Percentiles rank a stretch among this genome's conserved stretches.
Evolutionary conservation across 2,888 invertebrate species (phyloP).

Genomic region (Gordius sp.): DNA sequence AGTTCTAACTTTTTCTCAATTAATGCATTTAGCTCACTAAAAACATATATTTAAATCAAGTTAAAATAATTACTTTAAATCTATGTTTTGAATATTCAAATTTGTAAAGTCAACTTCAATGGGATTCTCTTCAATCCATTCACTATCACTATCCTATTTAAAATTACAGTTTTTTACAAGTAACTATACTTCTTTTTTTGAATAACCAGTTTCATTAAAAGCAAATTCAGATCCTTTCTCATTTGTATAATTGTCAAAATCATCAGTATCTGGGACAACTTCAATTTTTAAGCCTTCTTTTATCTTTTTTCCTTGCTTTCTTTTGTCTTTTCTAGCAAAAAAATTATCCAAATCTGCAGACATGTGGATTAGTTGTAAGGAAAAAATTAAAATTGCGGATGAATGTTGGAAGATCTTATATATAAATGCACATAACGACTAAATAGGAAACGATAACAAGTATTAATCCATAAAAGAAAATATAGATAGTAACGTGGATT

Average conservation of each 20-base stretch:
- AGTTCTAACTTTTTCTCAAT: no score
- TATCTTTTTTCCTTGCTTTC: neutral
- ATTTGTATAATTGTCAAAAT: neutral
- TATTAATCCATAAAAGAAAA: no score
- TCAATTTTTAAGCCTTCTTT: neutral
- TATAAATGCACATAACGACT: no score
- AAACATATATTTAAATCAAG: no score
- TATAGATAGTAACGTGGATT: no score
- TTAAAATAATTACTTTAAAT: neutral
- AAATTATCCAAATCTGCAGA: constrained; percentile 1
- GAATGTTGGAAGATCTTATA: no score
- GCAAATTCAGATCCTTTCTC: neutral
- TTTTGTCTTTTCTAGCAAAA: neutral
- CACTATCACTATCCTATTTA: neutral
- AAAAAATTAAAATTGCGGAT: no score
- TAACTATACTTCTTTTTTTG: neutral
- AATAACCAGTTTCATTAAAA: neutral
- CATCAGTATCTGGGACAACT: no score
- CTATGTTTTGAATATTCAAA: neutral
- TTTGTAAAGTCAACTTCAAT: neutral
- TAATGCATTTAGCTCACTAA: no score
- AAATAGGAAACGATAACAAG: no score
- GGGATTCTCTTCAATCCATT: neutral
- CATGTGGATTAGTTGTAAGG: no score
- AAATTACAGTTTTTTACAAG: neutral